A percentile compares a stretch with the other conserved stretches of the same genome.
These are phyloP conservation scores for Tyrophagus putrescentiae DNA, from an alignment of 1,140 invertebrate genomes.

Conservation along the genomic window DNA sequence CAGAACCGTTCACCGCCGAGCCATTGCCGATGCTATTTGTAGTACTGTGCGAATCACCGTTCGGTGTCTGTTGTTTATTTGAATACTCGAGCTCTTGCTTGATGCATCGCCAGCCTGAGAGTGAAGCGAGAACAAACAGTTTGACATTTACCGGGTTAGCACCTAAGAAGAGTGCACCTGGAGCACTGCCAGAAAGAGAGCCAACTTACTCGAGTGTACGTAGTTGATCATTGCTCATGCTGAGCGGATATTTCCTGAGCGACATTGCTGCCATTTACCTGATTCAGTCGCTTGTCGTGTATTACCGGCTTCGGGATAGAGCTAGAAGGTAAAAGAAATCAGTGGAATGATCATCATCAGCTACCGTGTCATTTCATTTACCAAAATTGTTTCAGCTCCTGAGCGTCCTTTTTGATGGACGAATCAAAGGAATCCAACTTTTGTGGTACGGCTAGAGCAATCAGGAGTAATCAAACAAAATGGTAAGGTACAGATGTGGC, in stretches of 20 bases:
- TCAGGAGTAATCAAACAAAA: constrained; percentile 39
- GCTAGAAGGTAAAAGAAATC: constrained; percentile 9
- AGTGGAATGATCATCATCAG: neutral
- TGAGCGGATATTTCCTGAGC: constrained; percentile 51
- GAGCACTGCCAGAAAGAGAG: neutral
- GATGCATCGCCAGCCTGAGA: constrained; percentile 17
- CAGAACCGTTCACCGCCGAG: neutral
- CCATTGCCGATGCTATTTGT: neutral
- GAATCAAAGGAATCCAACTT: constrained; percentile 47
- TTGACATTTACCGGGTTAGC: neutral
- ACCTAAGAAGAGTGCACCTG: neutral
- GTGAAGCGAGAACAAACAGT: neutral
- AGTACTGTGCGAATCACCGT: neutral
- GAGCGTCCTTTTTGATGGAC: constrained; percentile 41
- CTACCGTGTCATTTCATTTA: constrained; percentile 22
- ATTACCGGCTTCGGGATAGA: constrained; percentile 46
- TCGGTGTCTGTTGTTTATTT: neutral
- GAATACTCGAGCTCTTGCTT: constrained; percentile 13
- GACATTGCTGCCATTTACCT: constrained; percentile 42
- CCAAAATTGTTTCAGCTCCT: constrained; percentile 28
- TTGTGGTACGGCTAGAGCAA: constrained; percentile 31
- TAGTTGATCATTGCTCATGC: constrained; percentile 55
- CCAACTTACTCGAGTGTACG: constrained; percentile 42
- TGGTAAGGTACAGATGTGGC: neutral
- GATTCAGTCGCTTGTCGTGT: constrained; percentile 49